phyloP scores from a whole-genome alignment of 2,113 vertebrate species.

The Micronycteris hirsuta region DNA sequence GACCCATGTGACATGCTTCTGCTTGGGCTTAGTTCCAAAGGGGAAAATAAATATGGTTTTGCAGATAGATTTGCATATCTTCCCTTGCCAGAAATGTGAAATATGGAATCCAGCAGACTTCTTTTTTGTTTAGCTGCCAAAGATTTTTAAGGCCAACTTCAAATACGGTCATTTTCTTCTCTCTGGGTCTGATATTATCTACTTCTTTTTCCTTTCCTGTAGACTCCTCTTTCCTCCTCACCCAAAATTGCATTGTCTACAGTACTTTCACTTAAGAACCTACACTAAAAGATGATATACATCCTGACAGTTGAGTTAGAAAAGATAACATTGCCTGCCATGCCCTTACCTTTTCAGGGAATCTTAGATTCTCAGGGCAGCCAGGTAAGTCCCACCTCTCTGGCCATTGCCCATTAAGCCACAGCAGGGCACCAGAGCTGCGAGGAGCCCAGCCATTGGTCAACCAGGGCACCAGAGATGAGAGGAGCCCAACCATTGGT shows the following conservation, averaged over 20 bases:
- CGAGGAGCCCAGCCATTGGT: background rate
- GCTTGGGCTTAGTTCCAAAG: conserved; percentile 61
- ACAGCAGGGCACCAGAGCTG: background rate
- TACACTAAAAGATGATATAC: background rate
- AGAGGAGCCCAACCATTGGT: background rate
- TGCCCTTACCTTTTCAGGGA: background rate
- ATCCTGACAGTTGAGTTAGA: background rate
- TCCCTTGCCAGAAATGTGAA: conserved; percentile 65
- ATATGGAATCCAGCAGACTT: conserved; percentile 32
- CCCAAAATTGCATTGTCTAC: background rate
- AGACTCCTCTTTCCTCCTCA: background rate
- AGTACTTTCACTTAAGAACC: background rate
- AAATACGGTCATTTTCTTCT: conserved; percentile 55
- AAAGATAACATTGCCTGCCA: background rate
- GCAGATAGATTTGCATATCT: conserved; percentile 63
- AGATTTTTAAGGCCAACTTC: conserved; percentile 47
- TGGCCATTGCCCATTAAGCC: background rate
- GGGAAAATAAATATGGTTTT: conserved; percentile 63
- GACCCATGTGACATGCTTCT: conserved; percentile 63
- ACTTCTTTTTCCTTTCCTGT: background rate
- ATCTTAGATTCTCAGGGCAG: background rate
- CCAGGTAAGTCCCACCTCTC: background rate
- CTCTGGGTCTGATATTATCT: conserved; percentile 1
- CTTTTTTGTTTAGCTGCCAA: conserved; percentile 34
- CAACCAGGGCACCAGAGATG: too few species aligned